Percentiles rank a stretch among this genome's conserved stretches.
These are phyloP conservation scores for Phoenicopterus ruber DNA, from an alignment of 2,113 vertebrate species.

Conservation along the genomic window DNA sequence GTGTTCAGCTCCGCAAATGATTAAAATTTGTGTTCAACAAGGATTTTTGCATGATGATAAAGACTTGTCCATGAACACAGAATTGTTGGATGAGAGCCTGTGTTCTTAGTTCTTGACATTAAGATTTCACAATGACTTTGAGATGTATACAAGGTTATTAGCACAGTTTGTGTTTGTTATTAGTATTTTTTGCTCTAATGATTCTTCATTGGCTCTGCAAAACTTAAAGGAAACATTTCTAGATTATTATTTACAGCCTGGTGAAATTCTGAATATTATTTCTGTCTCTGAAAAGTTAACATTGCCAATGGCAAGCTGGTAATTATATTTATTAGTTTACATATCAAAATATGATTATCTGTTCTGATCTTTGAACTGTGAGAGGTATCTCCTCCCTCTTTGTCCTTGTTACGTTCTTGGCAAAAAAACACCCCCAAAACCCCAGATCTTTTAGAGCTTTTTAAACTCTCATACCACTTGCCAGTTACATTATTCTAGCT, in stretches of 20 bases:
- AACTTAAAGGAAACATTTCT: background rate
- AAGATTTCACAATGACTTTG: background rate
- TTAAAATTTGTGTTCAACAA: background rate
- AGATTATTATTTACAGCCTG: background rate
- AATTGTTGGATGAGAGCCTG: background rate
- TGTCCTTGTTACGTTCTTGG: background rate
- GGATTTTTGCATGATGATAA: background rate
- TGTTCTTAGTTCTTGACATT: background rate
- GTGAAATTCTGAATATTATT: background rate
- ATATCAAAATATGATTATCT: background rate
- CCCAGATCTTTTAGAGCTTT: background rate
- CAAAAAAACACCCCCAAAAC: background rate
- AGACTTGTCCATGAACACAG: background rate
- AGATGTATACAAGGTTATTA: background rate
- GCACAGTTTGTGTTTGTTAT: background rate
- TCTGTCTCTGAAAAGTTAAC: background rate
- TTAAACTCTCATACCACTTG: background rate
- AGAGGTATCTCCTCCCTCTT: background rate
- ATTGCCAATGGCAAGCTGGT: background rate
- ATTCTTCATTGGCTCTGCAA: background rate
- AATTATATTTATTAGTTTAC: background rate
- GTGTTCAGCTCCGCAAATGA: background rate
- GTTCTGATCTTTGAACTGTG: background rate
- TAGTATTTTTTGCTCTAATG: background rate
- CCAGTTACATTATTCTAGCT: background rate